Evolutionary conservation across 2,113 vertebrate genomes (phyloP), one percentile per base, ranked within the genome.

Genomic region (Aldabrachelys gigantea): DNA sequence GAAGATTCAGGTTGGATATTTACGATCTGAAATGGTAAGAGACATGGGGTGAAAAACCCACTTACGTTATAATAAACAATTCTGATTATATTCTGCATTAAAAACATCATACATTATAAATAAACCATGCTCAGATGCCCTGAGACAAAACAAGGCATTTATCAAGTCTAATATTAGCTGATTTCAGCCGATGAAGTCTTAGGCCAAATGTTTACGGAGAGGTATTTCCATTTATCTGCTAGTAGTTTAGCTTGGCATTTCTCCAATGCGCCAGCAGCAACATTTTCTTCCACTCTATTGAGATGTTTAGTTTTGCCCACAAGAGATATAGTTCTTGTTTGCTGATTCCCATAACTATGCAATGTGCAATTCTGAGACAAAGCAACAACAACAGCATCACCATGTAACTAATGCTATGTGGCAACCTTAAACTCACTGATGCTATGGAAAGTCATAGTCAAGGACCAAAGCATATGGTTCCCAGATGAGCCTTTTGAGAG

Each of bases 1-100:
- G n/a, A 47, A 53, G 65, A 95, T 82, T 14, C 21, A 78, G 79
- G 54, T 87, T 91, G 85, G 12, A 44, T 91, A 52, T 87, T 88
- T 96, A 75, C 29, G 16, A 79, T 21, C 89, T 92, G 31, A 96
- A 95, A 93, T 4, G 94, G 84, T 89, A 88, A 82, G 4, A 27
- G 80, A 1, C 12, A 22, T 24, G 38, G 11, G 9, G 1, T 10
- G 5, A 47, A 85, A 89, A 47, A 84, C 2, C 12, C 17, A 80
- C 7, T 88, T 19, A 22, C 41, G 49, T 16, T 62, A 4, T 9
- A 80, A 94, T 10, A 76, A 93, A 83, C 85, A 54, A 3, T 53
- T 72, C 10, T 59, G 24, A 59, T 69, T 78, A 27, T 86, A 82
- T 31, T 65, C 7, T 86, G 85, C 41, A 81, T 94, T 93, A 93